Evolutionary conservation across 2,113 vertebrate genomes (phyloP).

Genomic region (Scomber scombrus): DNA sequence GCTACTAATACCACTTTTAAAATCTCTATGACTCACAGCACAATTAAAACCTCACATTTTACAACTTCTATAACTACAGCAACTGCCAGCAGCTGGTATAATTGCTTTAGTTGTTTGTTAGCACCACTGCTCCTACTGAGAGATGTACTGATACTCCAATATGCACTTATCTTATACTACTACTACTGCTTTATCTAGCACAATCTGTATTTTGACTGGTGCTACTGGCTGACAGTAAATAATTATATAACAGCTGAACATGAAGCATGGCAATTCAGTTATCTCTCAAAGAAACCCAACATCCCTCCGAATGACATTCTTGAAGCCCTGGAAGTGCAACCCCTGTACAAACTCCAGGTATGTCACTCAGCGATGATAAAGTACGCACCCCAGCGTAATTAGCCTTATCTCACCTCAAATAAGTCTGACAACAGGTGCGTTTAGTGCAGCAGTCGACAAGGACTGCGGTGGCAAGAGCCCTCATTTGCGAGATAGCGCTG

Average conservation of each 20-base stretch:
- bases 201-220: not conserved
- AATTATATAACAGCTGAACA: not conserved
- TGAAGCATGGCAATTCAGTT: not conserved
- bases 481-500: conserved; percentile 65
- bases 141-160: too few relatives aligned
- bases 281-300: conserved; percentile 16
- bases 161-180: too few relatives aligned
- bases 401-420: conserved; percentile 71
- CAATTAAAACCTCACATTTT: too few relatives aligned
- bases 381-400: conserved; percentile 52
- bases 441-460: conserved; percentile 29
- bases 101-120: too few relatives aligned
- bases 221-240: conserved; percentile 10
- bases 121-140: too few relatives aligned
- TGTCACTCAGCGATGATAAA: conserved; percentile 66
- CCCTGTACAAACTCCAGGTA: conserved; percentile 47
- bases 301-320: conserved; percentile 44
- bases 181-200: too few relatives aligned
- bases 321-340: conserved; percentile 40
- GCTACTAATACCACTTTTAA: too few relatives aligned
- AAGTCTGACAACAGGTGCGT: conserved; percentile 71
- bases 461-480: conserved; percentile 48
- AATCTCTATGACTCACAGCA: too few relatives aligned
- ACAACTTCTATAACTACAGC: too few relatives aligned
- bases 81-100: too few relatives aligned